These are phyloP conservation scores for Vannuccia rotundouncinata DNA, from an alignment of 2,888 invertebrate species.

Conservation along the genomic window DNA sequence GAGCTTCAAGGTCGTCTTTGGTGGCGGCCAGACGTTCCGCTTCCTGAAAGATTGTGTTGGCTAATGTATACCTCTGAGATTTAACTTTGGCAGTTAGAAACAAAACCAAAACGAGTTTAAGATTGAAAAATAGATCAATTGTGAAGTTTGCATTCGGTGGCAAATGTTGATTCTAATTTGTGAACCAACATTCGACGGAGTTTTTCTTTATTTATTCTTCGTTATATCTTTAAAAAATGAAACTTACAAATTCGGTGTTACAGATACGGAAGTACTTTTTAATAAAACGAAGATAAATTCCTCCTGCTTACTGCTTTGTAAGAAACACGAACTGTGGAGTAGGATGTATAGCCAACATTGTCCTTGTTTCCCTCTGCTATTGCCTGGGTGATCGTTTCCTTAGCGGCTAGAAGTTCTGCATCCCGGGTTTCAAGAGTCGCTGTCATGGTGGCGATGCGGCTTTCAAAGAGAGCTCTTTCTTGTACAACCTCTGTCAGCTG, in stretches of 20 bases:
- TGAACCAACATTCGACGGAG: too few relatives aligned
- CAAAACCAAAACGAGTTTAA: too few relatives aligned
- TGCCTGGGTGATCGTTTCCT: background rate
- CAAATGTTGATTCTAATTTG: too few relatives aligned
- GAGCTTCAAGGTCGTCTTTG: background rate
- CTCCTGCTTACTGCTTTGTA: background rate
- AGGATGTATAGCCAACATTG: background rate
- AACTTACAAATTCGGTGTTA: too few relatives aligned
- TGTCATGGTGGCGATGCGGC: background rate
- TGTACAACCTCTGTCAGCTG: background rate
- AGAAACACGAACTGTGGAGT: background rate
- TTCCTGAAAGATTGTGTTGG: too few relatives aligned
- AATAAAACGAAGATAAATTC: background rate
- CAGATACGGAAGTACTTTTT: too few relatives aligned
- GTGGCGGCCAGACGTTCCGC: background rate
- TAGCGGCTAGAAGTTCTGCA: background rate
- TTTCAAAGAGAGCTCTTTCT: background rate
- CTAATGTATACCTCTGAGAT: too few relatives aligned
- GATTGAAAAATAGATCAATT: too few relatives aligned
- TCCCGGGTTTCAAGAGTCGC: background rate
- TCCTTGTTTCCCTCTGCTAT: background rate
- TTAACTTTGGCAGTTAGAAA: too few relatives aligned
- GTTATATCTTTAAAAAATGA: too few relatives aligned
- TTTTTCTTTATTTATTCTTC: too few relatives aligned
- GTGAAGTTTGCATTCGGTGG: too few relatives aligned